Evolutionary conservation across 2,113 vertebrate species (phyloP), one percentile per base, ranked within the genome.

Genomic region (Lepisosteus oculatus): DNA sequence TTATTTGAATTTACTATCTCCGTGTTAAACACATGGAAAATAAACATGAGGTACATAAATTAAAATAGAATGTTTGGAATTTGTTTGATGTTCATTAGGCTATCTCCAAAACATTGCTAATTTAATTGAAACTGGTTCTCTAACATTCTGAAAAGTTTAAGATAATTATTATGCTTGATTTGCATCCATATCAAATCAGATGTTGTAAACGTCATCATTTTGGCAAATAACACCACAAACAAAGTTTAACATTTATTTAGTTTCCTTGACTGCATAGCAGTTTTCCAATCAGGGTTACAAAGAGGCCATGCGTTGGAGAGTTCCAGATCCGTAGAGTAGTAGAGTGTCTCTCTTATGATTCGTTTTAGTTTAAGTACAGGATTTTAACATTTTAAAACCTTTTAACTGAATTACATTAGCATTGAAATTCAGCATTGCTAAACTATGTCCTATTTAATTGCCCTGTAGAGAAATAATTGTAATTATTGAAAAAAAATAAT

Each of bases 121-220:
- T 83, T 74, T 78, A 80, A 79, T 79, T 77, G 70, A 61, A 42
- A 74, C 43, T 42, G 44, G 76, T 61, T 77, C 14, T 77, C 61
- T 72, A 15, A 44, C 14, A 67, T 54, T 15, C 29, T 29, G 29
- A 70, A 75, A 42, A n/a, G 47, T 61, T 77, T 62, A 54, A 55
- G 9, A 42, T 55, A 68, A 67, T 47, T 51, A 3, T 41, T 8
- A n/a, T 71, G 64, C 61, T 45, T 55, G 41, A 63, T 72, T 72
- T 64, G 15, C 62, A 43, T 65, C 29, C 14, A 9, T 45, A 59
- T 72, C 42, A 56, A 43, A 65, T 44, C 7, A 51, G 41, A 65
- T 12, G 14, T 55, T 17, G 15, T 11, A 55, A 51, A 41, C 11
- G n/a, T 68, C 65, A 47, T 47, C 47, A 51, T 54, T 68, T 0